Conservation (phyloP, 2,797 vertebrate genomes). For the Huso huso region DNA sequence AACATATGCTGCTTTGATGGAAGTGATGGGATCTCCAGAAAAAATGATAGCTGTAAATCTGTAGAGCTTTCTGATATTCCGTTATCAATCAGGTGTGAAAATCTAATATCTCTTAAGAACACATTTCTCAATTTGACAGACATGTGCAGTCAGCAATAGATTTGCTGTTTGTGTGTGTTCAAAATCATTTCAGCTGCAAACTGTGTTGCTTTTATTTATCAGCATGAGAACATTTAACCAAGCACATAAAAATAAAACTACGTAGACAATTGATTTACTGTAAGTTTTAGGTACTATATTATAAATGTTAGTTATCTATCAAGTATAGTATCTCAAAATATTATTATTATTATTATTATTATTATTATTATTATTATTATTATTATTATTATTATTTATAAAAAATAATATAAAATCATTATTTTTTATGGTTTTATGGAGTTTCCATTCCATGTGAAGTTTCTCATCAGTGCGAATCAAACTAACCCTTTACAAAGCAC, state of each 20-base stretch:
- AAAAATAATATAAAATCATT: no score
- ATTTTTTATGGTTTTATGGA: no score
- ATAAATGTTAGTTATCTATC: not conserved
- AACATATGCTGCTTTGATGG: slow-evolving; percentile 22
- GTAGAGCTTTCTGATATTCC: slow-evolving; percentile 56
- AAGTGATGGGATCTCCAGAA: slow-evolving; percentile 40
- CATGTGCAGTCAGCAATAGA: slow-evolving; percentile 48
- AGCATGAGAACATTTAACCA: not conserved
- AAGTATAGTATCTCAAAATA: not conserved
- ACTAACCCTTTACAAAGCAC: no score
- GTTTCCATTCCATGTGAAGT: no score
- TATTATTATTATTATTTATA: no score
- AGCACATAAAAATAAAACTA: slow-evolving; percentile 2
- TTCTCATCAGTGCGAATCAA: no score
- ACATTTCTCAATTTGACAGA: slow-evolving; percentile 72
- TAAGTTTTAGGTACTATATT: slow-evolving; percentile 5
- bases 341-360: not conserved
- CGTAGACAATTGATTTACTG: not conserved
- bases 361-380: not conserved
- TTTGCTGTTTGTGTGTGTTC: slow-evolving; percentile 4
- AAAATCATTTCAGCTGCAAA: not conserved
- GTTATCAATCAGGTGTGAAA: slow-evolving; percentile 72
- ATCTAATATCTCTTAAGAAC: slow-evolving; percentile 74
- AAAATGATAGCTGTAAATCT: slow-evolving; percentile 45
- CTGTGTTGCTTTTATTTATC: not conserved